These are phyloP conservation scores for Pteria penguin DNA, from an alignment of 2,888 invertebrate genomes.

Conservation along the genomic window DNA sequence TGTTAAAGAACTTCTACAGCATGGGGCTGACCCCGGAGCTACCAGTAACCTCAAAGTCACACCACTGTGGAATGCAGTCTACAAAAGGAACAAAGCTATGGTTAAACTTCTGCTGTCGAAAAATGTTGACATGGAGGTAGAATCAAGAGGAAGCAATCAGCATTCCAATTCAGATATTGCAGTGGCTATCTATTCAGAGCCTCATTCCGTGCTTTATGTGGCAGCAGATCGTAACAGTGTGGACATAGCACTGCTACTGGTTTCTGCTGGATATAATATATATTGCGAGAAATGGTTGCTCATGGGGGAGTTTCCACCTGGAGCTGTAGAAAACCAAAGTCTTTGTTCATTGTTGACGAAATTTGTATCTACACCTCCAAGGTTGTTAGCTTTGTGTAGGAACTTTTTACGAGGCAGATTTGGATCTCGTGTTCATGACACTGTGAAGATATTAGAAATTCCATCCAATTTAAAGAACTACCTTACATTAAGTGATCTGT, in stretches of 20 bases:
- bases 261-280: constrained; percentile 65
- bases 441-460: constrained; percentile 52
- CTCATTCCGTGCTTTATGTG: constrained; percentile 67
- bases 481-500: constrained; percentile 24
- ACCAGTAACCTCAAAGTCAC: constrained; percentile 62
- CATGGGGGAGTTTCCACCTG: constrained; percentile 46
- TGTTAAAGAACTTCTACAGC: constrained; percentile 58
- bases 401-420: constrained; percentile 57
- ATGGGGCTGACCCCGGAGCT: constrained; percentile 69
- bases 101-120: constrained; percentile 61
- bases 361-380: constrained; percentile 54
- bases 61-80: constrained; percentile 75
- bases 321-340: constrained; percentile 27
- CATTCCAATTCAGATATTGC: constrained; percentile 62
- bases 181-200: constrained; percentile 55
- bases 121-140: constrained; percentile 65
- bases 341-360: constrained; percentile 50
- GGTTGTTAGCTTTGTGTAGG: constrained; percentile 61
- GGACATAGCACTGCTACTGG: constrained; percentile 57
- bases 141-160: constrained; percentile 66
- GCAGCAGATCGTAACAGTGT: constrained; percentile 50
- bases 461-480: constrained; percentile 60
- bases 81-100: constrained; percentile 52
- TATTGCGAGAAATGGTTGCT: constrained; percentile 64
- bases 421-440: constrained; percentile 47